phyloP scores from a whole-genome alignment of 2,113 vertebrate genomes.

The Ochotona curzoniae region DNA sequence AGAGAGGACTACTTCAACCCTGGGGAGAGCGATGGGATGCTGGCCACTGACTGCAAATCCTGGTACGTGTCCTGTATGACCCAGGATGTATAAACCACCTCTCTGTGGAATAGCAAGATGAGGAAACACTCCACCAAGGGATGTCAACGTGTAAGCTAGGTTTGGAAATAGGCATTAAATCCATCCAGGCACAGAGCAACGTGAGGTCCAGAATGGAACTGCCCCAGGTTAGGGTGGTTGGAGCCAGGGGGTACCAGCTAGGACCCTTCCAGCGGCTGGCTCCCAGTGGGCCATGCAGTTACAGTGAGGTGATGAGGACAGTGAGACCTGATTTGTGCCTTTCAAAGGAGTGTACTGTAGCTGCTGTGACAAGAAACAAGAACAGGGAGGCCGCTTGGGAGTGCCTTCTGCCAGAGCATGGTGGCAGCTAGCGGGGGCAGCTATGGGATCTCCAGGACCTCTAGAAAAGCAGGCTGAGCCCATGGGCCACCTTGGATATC shows the following conservation, averaged over 20 bases:
- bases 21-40: not conserved
- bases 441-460: not conserved
- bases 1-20: not conserved
- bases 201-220: not conserved
- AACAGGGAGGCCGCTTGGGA: not conserved
- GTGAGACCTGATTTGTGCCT: not conserved
- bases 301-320: not conserved
- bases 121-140: not conserved
- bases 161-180: not conserved
- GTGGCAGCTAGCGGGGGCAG: not conserved
- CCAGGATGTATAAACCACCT: slow-evolving; percentile 8
- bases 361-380: slow-evolving; percentile 31
- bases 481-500: not conserved
- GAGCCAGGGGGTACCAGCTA: not conserved
- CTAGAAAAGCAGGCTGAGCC: not conserved
- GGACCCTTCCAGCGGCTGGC: not conserved
- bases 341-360: not conserved
- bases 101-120: not conserved
- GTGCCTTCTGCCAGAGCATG: not conserved
- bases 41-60: slow-evolving; percentile 16
- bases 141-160: not conserved
- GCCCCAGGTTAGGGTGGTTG: not conserved
- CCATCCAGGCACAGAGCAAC: not conserved
- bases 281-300: not conserved
- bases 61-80: not conserved